Conservation (phyloP, 2,797 vertebrate species). For the Manis crassicaudata region DNA sequence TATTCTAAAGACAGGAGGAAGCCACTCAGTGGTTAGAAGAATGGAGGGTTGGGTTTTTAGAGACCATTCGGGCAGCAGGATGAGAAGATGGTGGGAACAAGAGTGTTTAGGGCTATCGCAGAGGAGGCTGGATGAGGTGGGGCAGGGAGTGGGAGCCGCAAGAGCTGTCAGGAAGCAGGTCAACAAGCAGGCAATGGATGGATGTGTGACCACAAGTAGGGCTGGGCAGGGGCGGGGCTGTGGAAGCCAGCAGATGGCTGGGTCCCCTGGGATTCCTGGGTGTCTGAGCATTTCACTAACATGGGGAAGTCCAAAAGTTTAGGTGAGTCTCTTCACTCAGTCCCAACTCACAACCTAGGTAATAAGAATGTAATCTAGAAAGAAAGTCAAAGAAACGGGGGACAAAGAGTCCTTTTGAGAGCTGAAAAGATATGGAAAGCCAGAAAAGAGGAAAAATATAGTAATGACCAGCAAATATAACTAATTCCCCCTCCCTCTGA, state of each 20-base stretch:
- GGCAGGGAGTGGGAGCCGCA: accelerated
- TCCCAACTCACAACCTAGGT: neutral
- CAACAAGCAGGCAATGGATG: too few relatives aligned
- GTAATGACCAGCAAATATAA: neutral
- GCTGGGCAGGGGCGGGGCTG: accelerated
- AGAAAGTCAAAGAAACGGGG: neutral
- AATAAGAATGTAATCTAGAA: neutral
- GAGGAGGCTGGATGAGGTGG: neutral
- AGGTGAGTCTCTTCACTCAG: neutral
- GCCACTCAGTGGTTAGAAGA: neutral
- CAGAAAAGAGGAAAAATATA: neutral
- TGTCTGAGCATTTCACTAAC: neutral
- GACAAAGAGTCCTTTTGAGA: neutral
- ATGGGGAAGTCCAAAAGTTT: neutral
- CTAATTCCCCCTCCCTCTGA: neutral
- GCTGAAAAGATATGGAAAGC: neutral
- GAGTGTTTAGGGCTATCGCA: neutral
- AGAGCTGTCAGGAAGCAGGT: neutral
- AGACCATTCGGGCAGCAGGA: neutral
- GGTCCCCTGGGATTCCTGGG: neutral
- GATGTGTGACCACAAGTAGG: accelerated
- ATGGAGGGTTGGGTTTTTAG: neutral
- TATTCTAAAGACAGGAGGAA: neutral
- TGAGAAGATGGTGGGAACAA: neutral
- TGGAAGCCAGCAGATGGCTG: accelerated